Base-by-base conservation (phyloP, 2,888 invertebrate species). In the Allygus modestus region DNA sequence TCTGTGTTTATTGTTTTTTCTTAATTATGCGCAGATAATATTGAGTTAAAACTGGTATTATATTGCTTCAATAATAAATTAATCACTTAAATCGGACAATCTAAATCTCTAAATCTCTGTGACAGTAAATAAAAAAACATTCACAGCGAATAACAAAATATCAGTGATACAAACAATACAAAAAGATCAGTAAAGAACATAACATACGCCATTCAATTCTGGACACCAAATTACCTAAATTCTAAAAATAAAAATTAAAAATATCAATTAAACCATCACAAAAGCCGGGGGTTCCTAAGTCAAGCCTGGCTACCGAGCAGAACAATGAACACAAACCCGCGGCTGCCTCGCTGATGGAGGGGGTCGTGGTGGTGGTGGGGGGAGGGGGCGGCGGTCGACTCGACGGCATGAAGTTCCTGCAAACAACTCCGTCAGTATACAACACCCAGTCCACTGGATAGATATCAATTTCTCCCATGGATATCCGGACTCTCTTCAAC, bases 321-420 rank as follows among this genome's bases (percentile, higher is more conserved):
- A 31, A 28, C 26, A 28, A 65, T 31, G 26, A 43, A 83, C 87
- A 90, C 90, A 87, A 90, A 91, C 90, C 91, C 87, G 89, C 88
- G 86, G 90, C 88, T 85, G 90, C 89, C 88, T 91, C 91, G 77
- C 82, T 83, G 84, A 61, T 65, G 81, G 65, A 61, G 33, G 86
- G 85, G 77, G 86, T 83, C 54, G 85, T 77, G 31, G 85, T 73
- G 54, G 83, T 85, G 69, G 87, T 83, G 43, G 86, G 82, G 79
- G 82, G 85, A 69, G 87, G 84, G 15, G 86, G 87, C 41, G 86
- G 86, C 46, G 86, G 87, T 82, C 87, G 87, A 85, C 86, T 85
- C 82, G 87, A 87, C 58, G 87, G 82, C 84, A 88, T 87, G 84
- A 85, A 88, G 85, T 88, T 88, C 87, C 88, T 88, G 88, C 65